Conservation (phyloP, 2,113 vertebrate genomes). For the Gambusia holbrooki region DNA sequence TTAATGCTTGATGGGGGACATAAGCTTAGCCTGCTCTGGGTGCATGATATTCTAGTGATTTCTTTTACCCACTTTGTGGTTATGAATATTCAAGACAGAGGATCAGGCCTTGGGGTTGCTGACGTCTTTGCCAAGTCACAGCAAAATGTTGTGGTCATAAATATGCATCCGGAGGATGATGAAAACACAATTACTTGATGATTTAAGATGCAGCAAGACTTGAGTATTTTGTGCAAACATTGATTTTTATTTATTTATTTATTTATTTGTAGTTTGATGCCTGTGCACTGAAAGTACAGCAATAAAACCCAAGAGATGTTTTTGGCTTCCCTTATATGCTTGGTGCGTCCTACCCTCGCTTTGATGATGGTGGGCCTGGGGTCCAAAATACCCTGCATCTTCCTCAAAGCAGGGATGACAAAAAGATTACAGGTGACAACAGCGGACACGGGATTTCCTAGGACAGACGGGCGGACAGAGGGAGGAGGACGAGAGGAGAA, state of each 20-base stretch:
- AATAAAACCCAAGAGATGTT: conserved; percentile 4
- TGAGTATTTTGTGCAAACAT: neutral
- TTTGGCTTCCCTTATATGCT: conserved; percentile 11
- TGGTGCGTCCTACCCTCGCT: conserved; percentile 88
- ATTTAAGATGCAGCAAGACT: conserved; percentile 31
- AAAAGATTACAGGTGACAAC: conserved; percentile 99
- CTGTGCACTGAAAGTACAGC: conserved; percentile 7
- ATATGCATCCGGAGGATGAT: conserved; percentile 58
- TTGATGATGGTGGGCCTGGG: conserved; percentile 99
- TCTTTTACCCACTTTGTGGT: conserved; percentile 28
- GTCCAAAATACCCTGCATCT: conserved; percentile 99
- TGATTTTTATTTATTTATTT: neutral
- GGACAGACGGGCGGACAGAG: conserved; percentile 52
- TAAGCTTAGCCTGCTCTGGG: conserved; percentile 24
- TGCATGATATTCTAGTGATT: conserved; percentile 29
- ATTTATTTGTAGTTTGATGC: conserved; percentile 12
- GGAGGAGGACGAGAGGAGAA: conserved; percentile 12
- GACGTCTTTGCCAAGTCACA: conserved; percentile 51
- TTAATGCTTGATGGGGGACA: conserved; percentile 39
- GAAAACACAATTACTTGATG: conserved; percentile 46
- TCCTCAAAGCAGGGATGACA: conserved; percentile 98
- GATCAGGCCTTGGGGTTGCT: conserved; percentile 51
- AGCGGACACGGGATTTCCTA: conserved; percentile 98
- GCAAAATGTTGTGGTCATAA: conserved; percentile 55
- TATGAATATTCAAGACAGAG: conserved; percentile 59